Evolutionary conservation across 2,113 vertebrate species (phyloP).

Genomic region (Muntiacus muntjak): DNA sequence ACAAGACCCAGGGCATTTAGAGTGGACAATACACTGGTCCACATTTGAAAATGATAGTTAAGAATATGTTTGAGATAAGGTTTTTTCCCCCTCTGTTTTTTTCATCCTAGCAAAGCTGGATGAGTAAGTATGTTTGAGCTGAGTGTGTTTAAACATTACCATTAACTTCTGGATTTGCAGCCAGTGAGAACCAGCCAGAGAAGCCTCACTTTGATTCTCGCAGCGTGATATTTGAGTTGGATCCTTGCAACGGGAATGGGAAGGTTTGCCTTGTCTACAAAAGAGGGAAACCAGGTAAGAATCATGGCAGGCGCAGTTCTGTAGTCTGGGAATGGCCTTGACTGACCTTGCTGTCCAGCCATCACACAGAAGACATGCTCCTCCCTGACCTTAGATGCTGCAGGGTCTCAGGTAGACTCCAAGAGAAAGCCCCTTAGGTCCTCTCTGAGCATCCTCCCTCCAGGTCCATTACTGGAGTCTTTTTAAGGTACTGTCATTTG

Average conservation of each 20-base stretch:
- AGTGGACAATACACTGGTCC: not conserved
- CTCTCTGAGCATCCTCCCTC: not conserved
- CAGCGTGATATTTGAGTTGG: slow-evolving; percentile 92
- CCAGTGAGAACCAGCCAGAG: slow-evolving; percentile 71
- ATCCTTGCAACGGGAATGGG: slow-evolving; percentile 91
- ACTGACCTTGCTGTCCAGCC: not conserved
- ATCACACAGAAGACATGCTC: not conserved
- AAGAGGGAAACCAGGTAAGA: slow-evolving; percentile 86
- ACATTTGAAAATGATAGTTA: not conserved
- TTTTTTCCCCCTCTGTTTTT: not conserved
- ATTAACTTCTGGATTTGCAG: slow-evolving; percentile 68
- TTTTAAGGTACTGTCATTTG: not conserved
- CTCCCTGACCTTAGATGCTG: not conserved
- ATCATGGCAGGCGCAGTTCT: not conserved
- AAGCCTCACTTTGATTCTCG: slow-evolving; percentile 92
- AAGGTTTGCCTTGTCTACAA: slow-evolving; percentile 97
- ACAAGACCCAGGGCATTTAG: not conserved
- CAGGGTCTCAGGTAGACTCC: not conserved
- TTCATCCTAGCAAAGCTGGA: not conserved
- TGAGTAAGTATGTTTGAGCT: not conserved
- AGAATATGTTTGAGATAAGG: not conserved
- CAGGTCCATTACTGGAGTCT: not conserved
- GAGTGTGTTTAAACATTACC: slow-evolving; percentile 20
- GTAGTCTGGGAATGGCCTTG: not conserved
- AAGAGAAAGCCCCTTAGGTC: not conserved